Conservation (phyloP, 2,888 invertebrate genomes). For the Tholera decimalis region DNA sequence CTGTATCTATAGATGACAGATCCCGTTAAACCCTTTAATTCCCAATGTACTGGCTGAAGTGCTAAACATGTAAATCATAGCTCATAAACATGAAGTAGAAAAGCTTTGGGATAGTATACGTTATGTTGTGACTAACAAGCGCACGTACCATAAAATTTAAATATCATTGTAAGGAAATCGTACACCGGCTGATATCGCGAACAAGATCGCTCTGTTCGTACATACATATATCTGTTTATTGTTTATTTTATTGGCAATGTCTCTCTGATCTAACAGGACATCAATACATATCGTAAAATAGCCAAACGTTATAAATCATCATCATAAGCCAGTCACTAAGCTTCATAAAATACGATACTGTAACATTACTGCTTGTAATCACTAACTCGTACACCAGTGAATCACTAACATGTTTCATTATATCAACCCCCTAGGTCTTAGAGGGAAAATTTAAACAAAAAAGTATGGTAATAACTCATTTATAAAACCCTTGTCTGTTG, state of each 20-base stretch:
- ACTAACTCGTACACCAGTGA: slow-evolving; percentile 1
- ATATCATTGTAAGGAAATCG: slow-evolving; percentile 72
- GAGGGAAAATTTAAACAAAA: slow-evolving; percentile 13
- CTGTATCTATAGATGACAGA: background rate
- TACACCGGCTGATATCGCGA: slow-evolving; percentile 67
- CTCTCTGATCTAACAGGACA: slow-evolving; percentile 73
- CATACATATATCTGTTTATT: slow-evolving; percentile 74
- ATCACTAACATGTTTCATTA: background rate
- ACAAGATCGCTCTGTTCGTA: slow-evolving; percentile 70
- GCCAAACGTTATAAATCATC: slow-evolving; percentile 73
- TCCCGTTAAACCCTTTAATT: slow-evolving; percentile 15
- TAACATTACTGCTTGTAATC: slow-evolving; percentile 29
- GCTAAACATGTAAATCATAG: slow-evolving; percentile 48
- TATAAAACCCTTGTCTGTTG: background rate
- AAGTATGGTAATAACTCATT: background rate
- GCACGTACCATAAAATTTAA: slow-evolving; percentile 69
- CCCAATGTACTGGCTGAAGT: slow-evolving; percentile 10
- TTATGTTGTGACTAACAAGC: slow-evolving; percentile 67
- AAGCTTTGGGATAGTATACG: slow-evolving; percentile 51
- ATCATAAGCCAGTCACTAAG: slow-evolving; percentile 67
- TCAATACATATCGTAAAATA: slow-evolving; percentile 78
- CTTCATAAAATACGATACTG: slow-evolving; percentile 68
- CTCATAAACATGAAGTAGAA: slow-evolving; percentile 59
- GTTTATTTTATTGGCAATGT: slow-evolving; percentile 76
- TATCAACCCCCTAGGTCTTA: background rate